Evolutionary conservation across 2,888 invertebrate genomes (phyloP).

Genomic region (Tetanocera ferruginea): DNA sequence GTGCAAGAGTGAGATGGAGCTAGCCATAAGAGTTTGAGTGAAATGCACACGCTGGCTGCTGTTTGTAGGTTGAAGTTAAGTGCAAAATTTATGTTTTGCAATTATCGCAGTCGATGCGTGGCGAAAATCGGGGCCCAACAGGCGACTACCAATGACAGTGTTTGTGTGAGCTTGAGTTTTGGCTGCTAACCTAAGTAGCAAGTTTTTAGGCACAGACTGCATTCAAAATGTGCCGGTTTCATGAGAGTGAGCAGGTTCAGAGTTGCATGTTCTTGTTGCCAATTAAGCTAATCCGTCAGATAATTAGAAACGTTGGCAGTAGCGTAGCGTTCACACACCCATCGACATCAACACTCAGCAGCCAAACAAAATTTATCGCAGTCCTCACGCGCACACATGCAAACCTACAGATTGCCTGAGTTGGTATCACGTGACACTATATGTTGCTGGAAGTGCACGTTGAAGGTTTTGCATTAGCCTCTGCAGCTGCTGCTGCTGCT

Average conservation of each 20-base stretch:
- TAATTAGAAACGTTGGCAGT: constrained; percentile 65
- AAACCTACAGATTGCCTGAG: background rate
- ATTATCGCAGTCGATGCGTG: constrained; percentile 21
- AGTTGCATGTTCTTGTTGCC: constrained; percentile 63
- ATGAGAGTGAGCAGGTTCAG: constrained; percentile 43
- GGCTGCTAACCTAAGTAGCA: background rate
- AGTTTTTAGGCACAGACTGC: constrained; percentile 28
- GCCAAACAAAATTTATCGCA: constrained; percentile 9
- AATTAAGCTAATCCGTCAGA: constrained; percentile 69
- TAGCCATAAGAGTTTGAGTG: background rate
- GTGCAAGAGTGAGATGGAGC: background rate
- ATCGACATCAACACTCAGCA: constrained; percentile 26
- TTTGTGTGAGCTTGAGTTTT: background rate
- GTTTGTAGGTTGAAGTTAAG: background rate
- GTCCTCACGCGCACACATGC: background rate
- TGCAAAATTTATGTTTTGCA: constrained; percentile 7
- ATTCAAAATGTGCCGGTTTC: constrained; percentile 27
- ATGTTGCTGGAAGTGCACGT: background rate
- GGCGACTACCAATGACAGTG: background rate
- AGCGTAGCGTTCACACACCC: constrained; percentile 41
- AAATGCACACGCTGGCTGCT: background rate
- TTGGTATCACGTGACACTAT: constrained; percentile 21
- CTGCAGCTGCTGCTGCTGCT: background rate
- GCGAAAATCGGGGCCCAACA: background rate
- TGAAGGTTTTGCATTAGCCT: background rate